phyloP scores from a whole-genome alignment of 2,797 vertebrate genomes.

The Cheirogaleus major region DNA sequence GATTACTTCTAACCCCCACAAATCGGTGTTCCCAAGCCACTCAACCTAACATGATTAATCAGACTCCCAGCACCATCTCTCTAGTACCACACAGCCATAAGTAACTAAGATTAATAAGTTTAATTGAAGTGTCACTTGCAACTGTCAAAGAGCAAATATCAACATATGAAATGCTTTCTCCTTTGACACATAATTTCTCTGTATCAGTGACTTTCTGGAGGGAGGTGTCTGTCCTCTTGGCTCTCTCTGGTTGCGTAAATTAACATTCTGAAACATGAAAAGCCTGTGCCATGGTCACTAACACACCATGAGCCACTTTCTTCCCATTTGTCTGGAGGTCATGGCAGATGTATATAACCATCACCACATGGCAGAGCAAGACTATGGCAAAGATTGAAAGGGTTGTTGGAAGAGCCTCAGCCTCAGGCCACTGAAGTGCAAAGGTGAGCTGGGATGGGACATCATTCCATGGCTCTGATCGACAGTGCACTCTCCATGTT shows the following conservation, averaged over 20 bases:
- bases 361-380: neutral
- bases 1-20: neutral
- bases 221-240: neutral
- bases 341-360: neutral
- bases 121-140: neutral
- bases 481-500: neutral
- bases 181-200: neutral
- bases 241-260: neutral
- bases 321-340: slow-evolving; percentile 5
- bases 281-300: neutral
- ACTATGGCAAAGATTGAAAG: neutral
- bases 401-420: neutral
- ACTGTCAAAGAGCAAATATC: slow-evolving; percentile 39
- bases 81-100: neutral
- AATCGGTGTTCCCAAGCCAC: neutral
- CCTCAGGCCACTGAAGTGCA: no score
- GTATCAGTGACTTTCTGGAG: neutral
- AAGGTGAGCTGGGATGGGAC: neutral
- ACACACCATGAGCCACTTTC: neutral
- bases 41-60: neutral
- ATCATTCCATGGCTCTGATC: neutral
- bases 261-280: neutral
- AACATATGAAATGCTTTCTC: neutral
- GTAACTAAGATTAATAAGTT: neutral
- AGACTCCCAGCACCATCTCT: neutral